Evolutionary conservation across 2,797 vertebrate genomes (phyloP), one percentile per base, ranked within the genome.

Genomic region (Alosa sapidissima): DNA sequence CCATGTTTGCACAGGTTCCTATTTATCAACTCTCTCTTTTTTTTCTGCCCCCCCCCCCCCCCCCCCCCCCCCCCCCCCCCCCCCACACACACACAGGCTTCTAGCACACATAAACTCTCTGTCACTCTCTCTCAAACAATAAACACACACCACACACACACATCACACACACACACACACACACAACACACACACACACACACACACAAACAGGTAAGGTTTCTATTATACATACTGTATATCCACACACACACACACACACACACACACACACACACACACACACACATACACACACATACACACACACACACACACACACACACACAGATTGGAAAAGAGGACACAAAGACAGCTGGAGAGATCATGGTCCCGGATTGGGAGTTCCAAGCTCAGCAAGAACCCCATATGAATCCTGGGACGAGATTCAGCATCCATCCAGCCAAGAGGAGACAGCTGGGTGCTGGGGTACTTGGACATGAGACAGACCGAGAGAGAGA

Each of bases 1-100:
- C 51, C 10, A 81, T 49, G 47, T 81, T 49, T 81, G 47, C 51
- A 49, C 81, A 81, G 81, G 47, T 33, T 81, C 28, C 81, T 81
- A 33, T 52, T 81, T 47, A 81, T 47, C 51, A 5, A 13, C 62
- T 33, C n/a, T 28, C 28, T 28, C 28, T 28, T 28, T 28, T 28
- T 28, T 28, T 28, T 28, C 0, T 28, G 14, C 0, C 7, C n/a
- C 19, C 58, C 16, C n/a, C 21, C 19, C 19, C 3, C 58, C 16
- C n/a, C 21, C 19, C 19, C 3, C 58, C 16, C n/a, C 21, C 0
- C 7, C n/a, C 19, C 0, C 7, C n/a, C 19, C 58, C 16, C n/a
- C 21, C 19, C 19, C 3, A 65, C 60, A 65, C 60, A 65, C 9
- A 36, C 78, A 49, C n/a, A 48, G 75, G n/a, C 24, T 24, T 60